Evolutionary conservation across 2,888 invertebrate genomes (phyloP).

Genomic region (Venusia cambrica): DNA sequence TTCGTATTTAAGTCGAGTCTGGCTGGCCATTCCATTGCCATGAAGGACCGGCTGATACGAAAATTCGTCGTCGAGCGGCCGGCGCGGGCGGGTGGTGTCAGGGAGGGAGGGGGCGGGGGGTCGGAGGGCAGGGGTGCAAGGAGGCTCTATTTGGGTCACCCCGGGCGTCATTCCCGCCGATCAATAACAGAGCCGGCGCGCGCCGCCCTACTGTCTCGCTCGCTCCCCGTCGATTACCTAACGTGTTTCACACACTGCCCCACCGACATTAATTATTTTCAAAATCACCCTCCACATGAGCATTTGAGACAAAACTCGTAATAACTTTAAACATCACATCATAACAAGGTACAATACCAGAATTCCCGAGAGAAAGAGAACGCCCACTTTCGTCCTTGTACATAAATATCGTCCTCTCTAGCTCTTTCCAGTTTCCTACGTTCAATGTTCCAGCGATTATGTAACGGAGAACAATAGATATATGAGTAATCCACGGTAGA

Average conservation of each 20-base stretch:
- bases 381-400: conserved; percentile 21
- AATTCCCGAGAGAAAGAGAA: conserved; percentile 22
- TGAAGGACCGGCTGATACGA: conserved; percentile 74
- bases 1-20: conserved; percentile 55
- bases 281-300: conserved; percentile 54
- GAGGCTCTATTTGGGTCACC: conserved; percentile 81
- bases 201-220: conserved; percentile 63
- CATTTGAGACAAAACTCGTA: conserved; percentile 47
- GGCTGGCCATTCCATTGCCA: conserved; percentile 63
- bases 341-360: conserved; percentile 18
- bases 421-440: conserved; percentile 32
- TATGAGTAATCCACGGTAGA: conserved; percentile 37
- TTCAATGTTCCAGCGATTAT: conserved; percentile 36
- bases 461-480: conserved; percentile 46
- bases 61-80: conserved; percentile 72
- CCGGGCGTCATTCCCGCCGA: conserved; percentile 78
- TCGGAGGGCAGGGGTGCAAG: conserved; percentile 58
- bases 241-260: conserved; percentile 70
- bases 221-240: conserved; percentile 68
- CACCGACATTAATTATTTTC: conserved; percentile 71
- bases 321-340: conserved; percentile 29
- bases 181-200: conserved; percentile 75
- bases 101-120: conserved; percentile 42
- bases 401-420: conserved; percentile 18
- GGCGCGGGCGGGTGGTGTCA: conserved; percentile 44